phyloP scores from a whole-genome alignment of 2,888 invertebrate genomes.

The Nephrotoma appendiculata region DNA sequence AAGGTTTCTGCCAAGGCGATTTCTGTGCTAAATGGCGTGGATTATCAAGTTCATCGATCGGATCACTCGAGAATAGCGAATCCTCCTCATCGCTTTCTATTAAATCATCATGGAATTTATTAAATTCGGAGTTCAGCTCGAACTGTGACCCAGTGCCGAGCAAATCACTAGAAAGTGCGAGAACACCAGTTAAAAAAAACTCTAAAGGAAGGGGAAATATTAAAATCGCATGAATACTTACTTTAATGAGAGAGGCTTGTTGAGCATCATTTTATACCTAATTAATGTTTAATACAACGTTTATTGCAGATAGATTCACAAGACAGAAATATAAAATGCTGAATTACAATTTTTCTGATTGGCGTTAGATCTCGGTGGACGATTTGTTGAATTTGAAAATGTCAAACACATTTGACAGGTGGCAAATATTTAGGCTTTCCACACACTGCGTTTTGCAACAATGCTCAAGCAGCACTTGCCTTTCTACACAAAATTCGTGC shows the following conservation, averaged over 20 bases:
- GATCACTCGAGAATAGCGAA: background rate
- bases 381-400: background rate
- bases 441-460: no score
- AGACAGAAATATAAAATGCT: no score
- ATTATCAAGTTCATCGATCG: background rate
- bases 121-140: constrained; percentile 23
- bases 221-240: constrained; percentile 9
- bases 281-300: no score
- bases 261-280: constrained; percentile 13
- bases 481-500: no score
- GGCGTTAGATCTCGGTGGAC: background rate
- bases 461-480: no score
- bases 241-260: constrained; percentile 19
- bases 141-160: constrained; percentile 22
- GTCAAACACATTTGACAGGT: background rate
- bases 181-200: background rate
- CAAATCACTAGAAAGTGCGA: constrained; percentile 17
- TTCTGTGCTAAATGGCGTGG: constrained; percentile 13
- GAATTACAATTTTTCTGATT: no score
- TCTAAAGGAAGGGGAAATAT: background rate
- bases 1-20: constrained; percentile 28
- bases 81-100: constrained; percentile 20
- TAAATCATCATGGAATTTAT: constrained; percentile 16
- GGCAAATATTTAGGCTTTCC: no score
- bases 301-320: no score